A percentile compares a stretch with the other conserved stretches of the same genome.
phyloP scores from a whole-genome alignment of 2,888 invertebrate species.

The Sipunculus nudus region DNA sequence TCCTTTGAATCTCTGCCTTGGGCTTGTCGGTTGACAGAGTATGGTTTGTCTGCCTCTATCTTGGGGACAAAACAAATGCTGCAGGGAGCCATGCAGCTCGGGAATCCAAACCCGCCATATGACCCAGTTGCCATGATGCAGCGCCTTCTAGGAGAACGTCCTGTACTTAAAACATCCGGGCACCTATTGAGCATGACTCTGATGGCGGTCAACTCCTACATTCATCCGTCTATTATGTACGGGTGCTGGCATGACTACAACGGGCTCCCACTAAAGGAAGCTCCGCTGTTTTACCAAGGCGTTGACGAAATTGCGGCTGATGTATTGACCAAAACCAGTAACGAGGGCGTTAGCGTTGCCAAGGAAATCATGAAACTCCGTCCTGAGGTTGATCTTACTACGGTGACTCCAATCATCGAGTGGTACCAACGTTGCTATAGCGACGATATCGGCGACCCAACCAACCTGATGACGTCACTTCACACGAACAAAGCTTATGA shows the following conservation, averaged over 20 bases:
- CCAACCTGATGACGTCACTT: constrained; percentile 33
- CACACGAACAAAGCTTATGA: constrained; percentile 45
- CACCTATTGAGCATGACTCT: constrained; percentile 7
- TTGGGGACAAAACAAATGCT: constrained; percentile 30
- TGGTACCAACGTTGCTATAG: constrained; percentile 1
- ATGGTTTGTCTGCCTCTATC: constrained; percentile 41
- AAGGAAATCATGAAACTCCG: constrained; percentile 26
- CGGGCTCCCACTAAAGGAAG: neutral
- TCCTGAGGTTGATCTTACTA: constrained; percentile 16
- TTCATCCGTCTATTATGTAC: constrained; percentile 10
- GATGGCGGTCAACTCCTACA: neutral
- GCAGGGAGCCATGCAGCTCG: constrained; percentile 12
- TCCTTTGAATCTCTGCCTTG: constrained; percentile 52
- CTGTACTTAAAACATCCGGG: neutral
- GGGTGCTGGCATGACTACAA: constrained; percentile 2
- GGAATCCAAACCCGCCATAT: constrained; percentile 1
- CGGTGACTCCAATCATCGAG: neutral
- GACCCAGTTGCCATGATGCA: constrained; percentile 25
- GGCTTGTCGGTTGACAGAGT: constrained; percentile 48
- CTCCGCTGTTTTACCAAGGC: constrained; percentile 10
- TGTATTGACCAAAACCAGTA: constrained; percentile 24
- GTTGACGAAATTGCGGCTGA: constrained; percentile 26
- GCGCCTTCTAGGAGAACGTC: constrained; percentile 14
- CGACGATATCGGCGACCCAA: constrained; percentile 3
- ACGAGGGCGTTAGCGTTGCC: constrained; percentile 28